These are phyloP conservation scores for Electrona antarctica DNA, from an alignment of 2,113 vertebrate genomes.

Conservation along the genomic window DNA sequence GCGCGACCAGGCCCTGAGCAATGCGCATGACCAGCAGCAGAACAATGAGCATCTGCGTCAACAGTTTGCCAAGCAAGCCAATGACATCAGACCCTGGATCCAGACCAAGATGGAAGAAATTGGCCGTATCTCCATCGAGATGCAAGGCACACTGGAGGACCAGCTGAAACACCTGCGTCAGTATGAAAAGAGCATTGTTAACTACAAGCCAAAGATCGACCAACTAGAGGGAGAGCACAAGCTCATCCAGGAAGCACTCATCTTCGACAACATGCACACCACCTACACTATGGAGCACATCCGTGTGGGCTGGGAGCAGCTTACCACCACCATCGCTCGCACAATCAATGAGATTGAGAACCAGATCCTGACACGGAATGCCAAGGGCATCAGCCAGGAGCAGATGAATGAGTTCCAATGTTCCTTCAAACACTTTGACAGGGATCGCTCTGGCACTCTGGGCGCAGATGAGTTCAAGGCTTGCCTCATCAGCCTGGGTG, in stretches of 20 bases:
- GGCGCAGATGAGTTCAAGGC: slow-evolving; percentile 88
- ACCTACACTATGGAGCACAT: slow-evolving; percentile 95
- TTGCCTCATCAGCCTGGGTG: slow-evolving; percentile 96
- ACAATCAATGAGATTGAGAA: slow-evolving; percentile 92
- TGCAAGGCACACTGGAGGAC: slow-evolving; percentile 92
- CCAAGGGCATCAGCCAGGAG: slow-evolving; percentile 93
- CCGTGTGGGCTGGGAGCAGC: slow-evolving; percentile 91
- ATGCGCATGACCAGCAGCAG: slow-evolving; percentile 88
- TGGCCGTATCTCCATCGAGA: slow-evolving; percentile 90
- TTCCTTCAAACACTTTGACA: slow-evolving; percentile 92
- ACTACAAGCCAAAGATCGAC: slow-evolving; percentile 94
- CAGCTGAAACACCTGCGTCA: slow-evolving; percentile 87
- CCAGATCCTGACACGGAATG: slow-evolving; percentile 90
- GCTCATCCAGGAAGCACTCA: slow-evolving; percentile 89
- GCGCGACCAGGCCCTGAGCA: slow-evolving; percentile 87
- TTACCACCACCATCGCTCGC: slow-evolving; percentile 90
- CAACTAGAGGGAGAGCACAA: slow-evolving; percentile 90
- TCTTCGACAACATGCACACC: slow-evolving; percentile 93
- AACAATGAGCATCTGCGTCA: slow-evolving; percentile 88
- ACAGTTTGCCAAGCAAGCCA: slow-evolving; percentile 88
- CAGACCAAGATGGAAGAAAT: slow-evolving; percentile 95
- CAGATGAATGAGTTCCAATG: slow-evolving; percentile 92
- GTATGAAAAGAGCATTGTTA: slow-evolving; percentile 90
- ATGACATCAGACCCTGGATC: slow-evolving; percentile 91
- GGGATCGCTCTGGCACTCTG: slow-evolving; percentile 92